Conservation (phyloP, 2,888 invertebrate species). For the Euplagia quadripunctaria region DNA sequence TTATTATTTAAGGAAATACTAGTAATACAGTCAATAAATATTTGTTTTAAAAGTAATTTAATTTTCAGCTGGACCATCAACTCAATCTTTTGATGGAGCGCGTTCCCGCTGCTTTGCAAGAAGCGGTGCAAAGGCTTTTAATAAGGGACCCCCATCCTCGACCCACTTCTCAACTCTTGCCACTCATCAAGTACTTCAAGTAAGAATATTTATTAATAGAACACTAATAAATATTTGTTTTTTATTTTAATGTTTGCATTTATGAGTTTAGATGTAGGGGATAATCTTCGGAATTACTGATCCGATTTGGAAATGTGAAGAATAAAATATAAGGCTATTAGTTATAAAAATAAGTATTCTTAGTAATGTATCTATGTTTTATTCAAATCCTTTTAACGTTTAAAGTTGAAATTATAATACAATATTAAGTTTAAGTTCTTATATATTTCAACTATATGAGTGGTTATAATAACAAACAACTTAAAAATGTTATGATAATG, state of each 20-base stretch:
- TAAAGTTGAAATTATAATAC: too few species aligned
- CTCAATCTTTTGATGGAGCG: slow-evolving; percentile 92
- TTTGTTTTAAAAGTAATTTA: background rate
- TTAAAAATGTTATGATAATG: too few species aligned
- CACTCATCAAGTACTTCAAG: slow-evolving; percentile 96
- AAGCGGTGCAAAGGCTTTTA: slow-evolving; percentile 94
- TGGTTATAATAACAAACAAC: too few species aligned
- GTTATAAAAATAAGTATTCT: too few species aligned
- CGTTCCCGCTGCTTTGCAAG: slow-evolving; percentile 94
- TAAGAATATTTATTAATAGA: slow-evolving; percentile 73
- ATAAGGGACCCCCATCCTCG: slow-evolving; percentile 94
- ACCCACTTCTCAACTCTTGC: slow-evolving; percentile 96
- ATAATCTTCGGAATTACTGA: too few species aligned
- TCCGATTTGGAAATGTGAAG: too few species aligned
- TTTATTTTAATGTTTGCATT: background rate
- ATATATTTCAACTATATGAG: too few species aligned
- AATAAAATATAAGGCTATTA: too few species aligned
- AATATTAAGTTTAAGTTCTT: too few species aligned
- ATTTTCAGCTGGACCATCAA: slow-evolving; percentile 92
- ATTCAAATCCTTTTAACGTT: too few species aligned
- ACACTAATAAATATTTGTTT: background rate
- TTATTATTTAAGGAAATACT: background rate
- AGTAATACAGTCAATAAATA: background rate
- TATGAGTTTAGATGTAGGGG: too few species aligned
- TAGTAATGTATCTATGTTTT: too few species aligned